Percentiles rank a stretch among this genome's conserved stretches.
Conservation (phyloP, 2,797 vertebrate species). For the Ispidina picta region DNA sequence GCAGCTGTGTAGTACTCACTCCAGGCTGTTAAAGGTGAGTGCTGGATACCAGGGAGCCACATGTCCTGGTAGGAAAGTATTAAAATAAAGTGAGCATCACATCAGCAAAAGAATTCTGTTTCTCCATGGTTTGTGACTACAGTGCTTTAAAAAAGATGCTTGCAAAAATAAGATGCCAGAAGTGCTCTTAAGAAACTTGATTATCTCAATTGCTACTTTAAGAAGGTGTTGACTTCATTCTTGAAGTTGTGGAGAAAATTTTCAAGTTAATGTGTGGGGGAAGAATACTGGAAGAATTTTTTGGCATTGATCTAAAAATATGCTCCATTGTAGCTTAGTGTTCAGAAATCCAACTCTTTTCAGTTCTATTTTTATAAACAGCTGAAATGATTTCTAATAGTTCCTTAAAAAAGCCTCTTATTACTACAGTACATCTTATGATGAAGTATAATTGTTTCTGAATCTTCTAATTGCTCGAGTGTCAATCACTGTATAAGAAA, state of each 20-base stretch:
- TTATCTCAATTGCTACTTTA: neutral
- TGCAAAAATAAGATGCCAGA: neutral
- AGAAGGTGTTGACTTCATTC: conserved; percentile 30
- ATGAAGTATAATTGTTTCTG: conserved; percentile 46
- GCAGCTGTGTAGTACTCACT: neutral
- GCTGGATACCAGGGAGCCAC: neutral
- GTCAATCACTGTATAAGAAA: conserved; percentile 32
- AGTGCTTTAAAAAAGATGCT: neutral
- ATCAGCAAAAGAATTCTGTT: neutral
- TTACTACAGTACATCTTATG: conserved; percentile 29
- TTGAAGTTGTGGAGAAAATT: conserved; percentile 48
- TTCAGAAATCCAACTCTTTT: conserved; percentile 54
- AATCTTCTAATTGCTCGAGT: conserved; percentile 22
- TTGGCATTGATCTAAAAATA: conserved; percentile 66
- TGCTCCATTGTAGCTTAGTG: conserved; percentile 29
- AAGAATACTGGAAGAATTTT: conserved; percentile 3
- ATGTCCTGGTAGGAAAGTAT: neutral
- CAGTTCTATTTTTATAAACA: conserved; percentile 63
- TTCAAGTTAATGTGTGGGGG: neutral
- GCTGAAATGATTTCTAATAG: conserved; percentile 32
- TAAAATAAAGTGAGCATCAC: neutral
- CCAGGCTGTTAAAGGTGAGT: neutral
- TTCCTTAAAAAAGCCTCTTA: conserved; percentile 22
- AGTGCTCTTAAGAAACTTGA: neutral
- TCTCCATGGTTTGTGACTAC: neutral